Conservation (phyloP, 2,797 vertebrate species). For the Urosaurus nigricauda region DNA sequence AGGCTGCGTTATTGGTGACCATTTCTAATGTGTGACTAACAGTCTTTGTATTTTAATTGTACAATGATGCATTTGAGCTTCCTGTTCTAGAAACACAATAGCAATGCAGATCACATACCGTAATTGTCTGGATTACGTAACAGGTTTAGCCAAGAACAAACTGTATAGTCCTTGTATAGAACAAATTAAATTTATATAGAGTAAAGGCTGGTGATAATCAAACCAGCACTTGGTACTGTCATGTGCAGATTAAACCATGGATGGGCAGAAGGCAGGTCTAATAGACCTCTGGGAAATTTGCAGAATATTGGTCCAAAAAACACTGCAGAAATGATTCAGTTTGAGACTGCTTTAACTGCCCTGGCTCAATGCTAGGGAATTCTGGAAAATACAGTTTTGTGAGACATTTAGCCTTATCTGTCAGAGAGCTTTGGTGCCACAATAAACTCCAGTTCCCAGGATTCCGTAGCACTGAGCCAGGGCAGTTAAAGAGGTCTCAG, state of each 20-base stretch:
- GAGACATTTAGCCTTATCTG: too few relatives aligned
- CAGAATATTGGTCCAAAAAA: background rate
- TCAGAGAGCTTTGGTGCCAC: too few relatives aligned
- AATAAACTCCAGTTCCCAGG: too few relatives aligned
- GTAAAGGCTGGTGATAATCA: background rate
- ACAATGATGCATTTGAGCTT: slow-evolving; percentile 6
- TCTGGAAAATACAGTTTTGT: too few relatives aligned
- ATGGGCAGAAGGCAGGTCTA: background rate
- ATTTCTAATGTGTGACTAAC: background rate
- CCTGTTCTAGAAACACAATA: background rate
- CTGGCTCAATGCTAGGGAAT: too few relatives aligned
- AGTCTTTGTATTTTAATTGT: slow-evolving; percentile 2
- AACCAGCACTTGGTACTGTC: background rate
- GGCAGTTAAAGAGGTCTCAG: too few relatives aligned
- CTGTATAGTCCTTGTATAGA: background rate
- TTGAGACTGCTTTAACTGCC: too few relatives aligned
- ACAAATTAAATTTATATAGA: slow-evolving; percentile 1
- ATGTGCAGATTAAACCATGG: background rate
- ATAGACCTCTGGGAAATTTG: background rate
- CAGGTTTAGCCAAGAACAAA: background rate
- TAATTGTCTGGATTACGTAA: background rate
- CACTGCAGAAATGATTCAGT: too few relatives aligned
- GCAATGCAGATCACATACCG: background rate
- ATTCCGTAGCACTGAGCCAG: too few relatives aligned
- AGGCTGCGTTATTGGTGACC: background rate